Evolutionary conservation across 2,113 vertebrate species (phyloP).

Genomic region (Callionymus lyra): DNA sequence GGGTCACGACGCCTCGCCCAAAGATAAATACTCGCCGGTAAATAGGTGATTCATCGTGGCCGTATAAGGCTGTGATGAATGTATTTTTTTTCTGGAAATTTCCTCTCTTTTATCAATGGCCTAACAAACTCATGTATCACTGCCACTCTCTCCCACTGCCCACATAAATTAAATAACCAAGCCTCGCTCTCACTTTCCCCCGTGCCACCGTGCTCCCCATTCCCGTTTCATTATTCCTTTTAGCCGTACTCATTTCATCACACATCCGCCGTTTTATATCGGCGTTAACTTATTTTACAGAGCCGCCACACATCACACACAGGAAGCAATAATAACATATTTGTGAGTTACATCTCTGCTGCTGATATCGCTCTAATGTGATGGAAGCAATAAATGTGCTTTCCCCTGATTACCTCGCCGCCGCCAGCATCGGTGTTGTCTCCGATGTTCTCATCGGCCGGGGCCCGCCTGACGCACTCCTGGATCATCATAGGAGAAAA

Average conservation of each 20-base stretch:
- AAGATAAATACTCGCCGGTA: slow-evolving; percentile 83
- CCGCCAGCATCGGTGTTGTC: slow-evolving; percentile 28
- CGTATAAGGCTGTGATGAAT: slow-evolving; percentile 87
- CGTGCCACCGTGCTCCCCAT: slow-evolving; percentile 18
- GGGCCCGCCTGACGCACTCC: slow-evolving; percentile 16
- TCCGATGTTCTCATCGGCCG: slow-evolving; percentile 21
- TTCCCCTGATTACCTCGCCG: slow-evolving; percentile 25
- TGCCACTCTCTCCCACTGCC: slow-evolving; percentile 83
- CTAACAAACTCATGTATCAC: slow-evolving; percentile 95
- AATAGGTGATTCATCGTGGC: slow-evolving; percentile 90
- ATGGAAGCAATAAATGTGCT: slow-evolving; percentile 24
- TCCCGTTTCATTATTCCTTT: slow-evolving; percentile 29
- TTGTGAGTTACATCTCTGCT: slow-evolving; percentile 25
- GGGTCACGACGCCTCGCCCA: slow-evolving; percentile 69
- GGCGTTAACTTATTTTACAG: slow-evolving; percentile 3
- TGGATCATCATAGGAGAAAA: slow-evolving; percentile 21
- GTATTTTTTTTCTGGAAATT: slow-evolving; percentile 83
- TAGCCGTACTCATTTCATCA: slow-evolving; percentile 41
- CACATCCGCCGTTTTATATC: slow-evolving; percentile 10
- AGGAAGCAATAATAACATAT: slow-evolving; percentile 19
- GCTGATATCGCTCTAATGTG: slow-evolving; percentile 20
- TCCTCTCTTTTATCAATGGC: slow-evolving; percentile 98
- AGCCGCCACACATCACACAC: slow-evolving; percentile 17
- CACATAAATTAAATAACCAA: slow-evolving; percentile 88
- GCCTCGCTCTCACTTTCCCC: slow-evolving; percentile 14